These are phyloP conservation scores for Drosophila formosana DNA, from an alignment of 2,888 invertebrate genomes.

Conservation along the genomic window DNA sequence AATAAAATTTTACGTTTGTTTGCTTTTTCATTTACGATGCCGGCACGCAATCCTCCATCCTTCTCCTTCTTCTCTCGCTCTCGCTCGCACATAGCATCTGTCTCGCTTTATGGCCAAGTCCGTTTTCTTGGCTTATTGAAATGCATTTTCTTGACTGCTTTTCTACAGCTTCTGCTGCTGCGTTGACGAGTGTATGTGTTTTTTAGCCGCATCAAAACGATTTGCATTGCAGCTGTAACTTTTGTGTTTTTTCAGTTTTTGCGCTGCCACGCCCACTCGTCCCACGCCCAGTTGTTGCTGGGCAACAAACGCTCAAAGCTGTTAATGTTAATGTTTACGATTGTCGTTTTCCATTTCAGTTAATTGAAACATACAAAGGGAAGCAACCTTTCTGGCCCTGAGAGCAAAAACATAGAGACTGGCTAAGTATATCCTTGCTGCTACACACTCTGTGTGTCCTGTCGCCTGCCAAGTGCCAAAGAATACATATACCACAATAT, in stretches of 20 bases:
- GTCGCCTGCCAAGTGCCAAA: conserved; percentile 33
- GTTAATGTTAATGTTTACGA: conserved; percentile 75
- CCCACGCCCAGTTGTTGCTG: conserved; percentile 1
- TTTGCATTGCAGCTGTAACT: conserved; percentile 67
- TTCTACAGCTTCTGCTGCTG: conserved; percentile 33
- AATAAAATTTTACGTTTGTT: conserved; percentile 81
- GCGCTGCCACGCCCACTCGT: not conserved
- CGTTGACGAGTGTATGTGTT: conserved; percentile 51
- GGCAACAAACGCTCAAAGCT: conserved; percentile 42
- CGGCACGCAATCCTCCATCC: conserved; percentile 26
- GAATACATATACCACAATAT: conserved; percentile 19
- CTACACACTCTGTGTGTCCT: not conserved
- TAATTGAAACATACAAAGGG: conserved; percentile 64
- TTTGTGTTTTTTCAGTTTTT: conserved; percentile 26
- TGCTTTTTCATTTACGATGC: conserved; percentile 76
- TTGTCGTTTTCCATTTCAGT: conserved; percentile 74
- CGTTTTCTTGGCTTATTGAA: conserved; percentile 61
- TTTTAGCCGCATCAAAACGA: conserved; percentile 60
- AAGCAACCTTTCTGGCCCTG: conserved; percentile 18
- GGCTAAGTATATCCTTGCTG: conserved; percentile 15
- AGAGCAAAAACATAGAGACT: conserved; percentile 2
- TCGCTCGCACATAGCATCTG: conserved; percentile 12
- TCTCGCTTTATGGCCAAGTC: conserved; percentile 39
- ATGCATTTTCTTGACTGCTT: conserved; percentile 66
- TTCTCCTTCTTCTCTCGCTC: conserved; percentile 1